Evolutionary conservation across 2,888 invertebrate species (phyloP).

Genomic region (Pilophorus perplexus): DNA sequence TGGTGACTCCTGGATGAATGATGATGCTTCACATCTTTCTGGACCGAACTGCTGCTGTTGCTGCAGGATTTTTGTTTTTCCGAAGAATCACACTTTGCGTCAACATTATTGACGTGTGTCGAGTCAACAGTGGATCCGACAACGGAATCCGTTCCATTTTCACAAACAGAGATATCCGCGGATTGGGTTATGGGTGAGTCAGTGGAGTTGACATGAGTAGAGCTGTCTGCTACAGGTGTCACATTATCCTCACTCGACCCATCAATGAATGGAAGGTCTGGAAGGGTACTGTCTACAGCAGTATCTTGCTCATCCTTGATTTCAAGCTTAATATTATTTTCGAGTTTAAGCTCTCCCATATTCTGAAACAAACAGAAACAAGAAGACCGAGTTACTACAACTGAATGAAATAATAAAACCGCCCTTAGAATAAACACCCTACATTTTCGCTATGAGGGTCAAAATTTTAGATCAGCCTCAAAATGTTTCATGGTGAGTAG

Average conservation of each 20-base stretch:
- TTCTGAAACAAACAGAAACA: conserved; percentile 16
- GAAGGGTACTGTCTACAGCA: conserved; percentile 22
- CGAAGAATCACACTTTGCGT: background rate
- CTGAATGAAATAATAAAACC: too few species aligned
- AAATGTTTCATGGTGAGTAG: too few species aligned
- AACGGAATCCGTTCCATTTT: conserved; percentile 10
- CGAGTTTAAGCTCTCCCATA: conserved; percentile 34
- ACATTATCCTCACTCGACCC: background rate
- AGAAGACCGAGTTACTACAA: too few species aligned
- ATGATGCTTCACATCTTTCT: conserved; percentile 7
- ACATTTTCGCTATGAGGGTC: too few species aligned
- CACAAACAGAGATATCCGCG: background rate
- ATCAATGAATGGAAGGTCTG: conserved; percentile 8
- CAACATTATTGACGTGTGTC: background rate
- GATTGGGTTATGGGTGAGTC: background rate
- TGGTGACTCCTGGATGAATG: conserved; percentile 1
- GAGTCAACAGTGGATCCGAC: conserved; percentile 16
- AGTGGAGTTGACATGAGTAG: background rate
- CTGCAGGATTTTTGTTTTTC: background rate
- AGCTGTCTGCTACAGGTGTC: conserved; percentile 11
- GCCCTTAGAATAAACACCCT: too few species aligned
- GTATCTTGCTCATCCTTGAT: conserved; percentile 32
- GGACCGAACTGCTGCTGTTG: background rate
- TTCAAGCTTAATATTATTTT: conserved; percentile 25
- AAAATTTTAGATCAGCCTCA: too few species aligned